Evolutionary conservation across 2,113 vertebrate species (phyloP).

Genomic region (Leucopsar rothschildi): DNA sequence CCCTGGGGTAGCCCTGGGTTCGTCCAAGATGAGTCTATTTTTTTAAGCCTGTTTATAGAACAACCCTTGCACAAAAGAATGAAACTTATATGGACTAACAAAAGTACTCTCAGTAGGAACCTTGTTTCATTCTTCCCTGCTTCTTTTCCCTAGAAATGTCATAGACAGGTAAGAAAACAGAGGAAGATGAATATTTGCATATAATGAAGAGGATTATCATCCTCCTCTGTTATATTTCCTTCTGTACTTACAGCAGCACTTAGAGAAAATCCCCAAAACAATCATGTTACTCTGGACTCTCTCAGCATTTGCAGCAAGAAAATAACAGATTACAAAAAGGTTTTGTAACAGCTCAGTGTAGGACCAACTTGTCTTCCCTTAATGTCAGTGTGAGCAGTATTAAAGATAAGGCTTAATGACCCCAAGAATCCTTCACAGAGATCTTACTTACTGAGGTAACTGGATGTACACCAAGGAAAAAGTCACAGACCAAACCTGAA

Average conservation of each 20-base stretch:
- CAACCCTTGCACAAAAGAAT: background rate
- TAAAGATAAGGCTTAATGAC: background rate
- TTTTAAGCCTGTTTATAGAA: background rate
- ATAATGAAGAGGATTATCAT: background rate
- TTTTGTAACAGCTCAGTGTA: background rate
- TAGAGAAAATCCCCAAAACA: background rate
- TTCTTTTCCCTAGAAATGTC: background rate
- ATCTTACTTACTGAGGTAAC: background rate
- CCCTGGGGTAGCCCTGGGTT: background rate
- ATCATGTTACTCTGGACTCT: background rate
- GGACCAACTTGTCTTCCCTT: background rate
- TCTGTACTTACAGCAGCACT: background rate
- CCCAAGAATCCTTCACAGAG: background rate
- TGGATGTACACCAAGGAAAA: background rate
- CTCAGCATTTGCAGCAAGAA: background rate
- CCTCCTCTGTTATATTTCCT: background rate
- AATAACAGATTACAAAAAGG: background rate
- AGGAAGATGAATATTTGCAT: background rate
- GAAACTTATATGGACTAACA: fast-evolving
- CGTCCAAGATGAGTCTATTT: background rate
- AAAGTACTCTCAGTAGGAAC: background rate
- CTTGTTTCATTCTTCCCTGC: background rate
- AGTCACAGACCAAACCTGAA: background rate
- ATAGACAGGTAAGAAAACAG: background rate
- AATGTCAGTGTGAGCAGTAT: background rate